Percentiles rank a stretch among this genome's conserved stretches.
phyloP scores from a whole-genome alignment of 2,113 vertebrate species.

The Chaetops frenatus region DNA sequence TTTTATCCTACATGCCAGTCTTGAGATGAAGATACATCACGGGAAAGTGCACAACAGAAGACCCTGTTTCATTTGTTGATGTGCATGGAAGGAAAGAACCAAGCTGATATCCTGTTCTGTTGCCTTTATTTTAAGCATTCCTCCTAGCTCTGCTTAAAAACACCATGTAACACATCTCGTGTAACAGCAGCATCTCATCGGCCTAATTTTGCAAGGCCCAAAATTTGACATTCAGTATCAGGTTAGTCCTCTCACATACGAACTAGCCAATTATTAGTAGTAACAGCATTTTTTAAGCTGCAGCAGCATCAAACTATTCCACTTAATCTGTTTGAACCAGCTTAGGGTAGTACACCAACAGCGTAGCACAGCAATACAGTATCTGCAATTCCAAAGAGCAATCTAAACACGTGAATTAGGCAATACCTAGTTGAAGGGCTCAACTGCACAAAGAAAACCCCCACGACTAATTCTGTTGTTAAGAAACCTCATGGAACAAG shows the following conservation, averaged over 20 bases:
- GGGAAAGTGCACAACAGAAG: neutral
- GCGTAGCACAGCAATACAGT: neutral
- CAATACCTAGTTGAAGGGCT: neutral
- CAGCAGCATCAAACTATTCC: neutral
- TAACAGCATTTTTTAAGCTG: neutral
- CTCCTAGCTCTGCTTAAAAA: neutral
- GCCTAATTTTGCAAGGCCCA: neutral
- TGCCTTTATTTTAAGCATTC: neutral
- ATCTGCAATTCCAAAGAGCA: neutral
- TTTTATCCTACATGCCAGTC: neutral
- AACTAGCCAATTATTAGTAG: neutral
- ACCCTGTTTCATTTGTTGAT: neutral
- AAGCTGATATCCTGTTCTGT: neutral
- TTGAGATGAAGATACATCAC: neutral
- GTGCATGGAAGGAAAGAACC: neutral
- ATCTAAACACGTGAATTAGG: neutral
- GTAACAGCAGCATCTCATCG: neutral
- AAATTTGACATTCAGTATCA: neutral
- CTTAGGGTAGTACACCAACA: neutral
- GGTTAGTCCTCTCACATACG: neutral
- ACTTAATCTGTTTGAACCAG: neutral
- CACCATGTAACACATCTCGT: neutral
- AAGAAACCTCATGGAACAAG: neutral
- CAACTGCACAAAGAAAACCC: neutral
- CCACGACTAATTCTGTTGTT: neutral